Evolutionary conservation across 2,888 invertebrate genomes (phyloP).

Genomic region (Eilema caniola): DNA sequence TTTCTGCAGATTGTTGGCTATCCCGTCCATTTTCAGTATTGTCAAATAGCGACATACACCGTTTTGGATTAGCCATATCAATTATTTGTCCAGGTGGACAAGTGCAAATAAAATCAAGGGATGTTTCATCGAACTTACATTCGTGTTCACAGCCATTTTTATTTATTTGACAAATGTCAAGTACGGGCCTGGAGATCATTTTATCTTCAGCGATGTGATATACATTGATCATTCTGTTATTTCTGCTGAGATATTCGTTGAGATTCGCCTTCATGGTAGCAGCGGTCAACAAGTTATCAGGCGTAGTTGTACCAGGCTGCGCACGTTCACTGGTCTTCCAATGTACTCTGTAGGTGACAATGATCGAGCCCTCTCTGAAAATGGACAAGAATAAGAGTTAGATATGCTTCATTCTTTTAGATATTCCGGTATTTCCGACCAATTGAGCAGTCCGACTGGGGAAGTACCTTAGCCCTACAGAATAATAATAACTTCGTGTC

Average conservation of each 20-base stretch:
- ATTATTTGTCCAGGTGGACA: conserved; percentile 87
- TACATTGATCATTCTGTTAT: conserved; percentile 84
- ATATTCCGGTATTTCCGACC: too few species aligned
- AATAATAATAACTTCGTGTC: too few species aligned
- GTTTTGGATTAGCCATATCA: conserved; percentile 74
- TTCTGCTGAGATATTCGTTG: conserved; percentile 77
- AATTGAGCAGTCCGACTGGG: too few species aligned
- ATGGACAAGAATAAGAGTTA: conserved; percentile 16
- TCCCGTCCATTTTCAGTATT: conserved; percentile 47
- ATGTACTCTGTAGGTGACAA: conserved; percentile 89
- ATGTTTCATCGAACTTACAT: conserved; percentile 89
- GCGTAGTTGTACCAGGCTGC: not conserved
- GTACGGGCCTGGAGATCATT: conserved; percentile 75
- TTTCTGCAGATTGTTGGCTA: conserved; percentile 5
- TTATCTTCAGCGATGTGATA: conserved; percentile 84
- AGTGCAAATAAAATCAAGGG: conserved; percentile 88
- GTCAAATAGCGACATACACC: conserved; percentile 73
- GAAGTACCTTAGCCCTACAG: too few species aligned
- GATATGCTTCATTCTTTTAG: not conserved
- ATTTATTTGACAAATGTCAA: conserved; percentile 89
- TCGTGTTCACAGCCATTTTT: conserved; percentile 89
- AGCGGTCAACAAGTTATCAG: conserved; percentile 83
- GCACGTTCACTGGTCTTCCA: conserved; percentile 86
- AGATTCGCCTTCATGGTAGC: conserved; percentile 80
- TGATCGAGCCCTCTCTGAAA: conserved; percentile 89